Evolutionary conservation across 2,797 vertebrate genomes (phyloP).

Genomic region (Hafferia zeledoni): DNA sequence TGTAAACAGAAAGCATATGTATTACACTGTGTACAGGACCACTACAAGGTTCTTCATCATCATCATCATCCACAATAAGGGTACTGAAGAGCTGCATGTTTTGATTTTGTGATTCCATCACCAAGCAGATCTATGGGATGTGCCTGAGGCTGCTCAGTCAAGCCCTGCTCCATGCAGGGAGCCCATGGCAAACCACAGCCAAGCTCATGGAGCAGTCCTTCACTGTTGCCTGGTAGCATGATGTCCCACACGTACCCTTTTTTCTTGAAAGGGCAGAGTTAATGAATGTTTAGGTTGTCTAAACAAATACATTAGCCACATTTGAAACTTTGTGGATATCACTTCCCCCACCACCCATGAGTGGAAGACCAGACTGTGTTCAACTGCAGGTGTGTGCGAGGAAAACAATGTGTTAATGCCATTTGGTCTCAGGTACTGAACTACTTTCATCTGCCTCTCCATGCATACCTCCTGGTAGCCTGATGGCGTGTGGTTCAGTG

Average conservation of each 20-base stretch:
- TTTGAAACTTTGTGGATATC: not conserved
- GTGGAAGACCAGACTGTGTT: not conserved
- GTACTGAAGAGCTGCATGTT: not conserved
- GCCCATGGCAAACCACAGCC: not conserved
- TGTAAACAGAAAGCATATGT: not conserved
- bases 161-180: not conserved
- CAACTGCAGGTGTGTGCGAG: not conserved
- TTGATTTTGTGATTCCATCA: not conserved
- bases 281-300: not conserved
- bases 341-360: accelerated
- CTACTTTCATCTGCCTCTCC: not conserved
- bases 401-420: accelerated
- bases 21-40: not conserved
- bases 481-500: not conserved
- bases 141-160: not conserved
- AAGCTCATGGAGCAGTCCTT: not conserved
- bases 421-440: not conserved
- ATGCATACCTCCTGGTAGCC: not conserved
- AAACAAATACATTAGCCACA: not conserved
- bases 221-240: not conserved
- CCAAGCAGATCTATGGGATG: not conserved
- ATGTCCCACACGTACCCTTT: not conserved
- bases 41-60: not conserved
- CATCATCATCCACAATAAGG: not conserved
- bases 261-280: not conserved